Base-by-base conservation (phyloP, 2,797 vertebrate species). In the Pyrocephalus nanus region DNA sequence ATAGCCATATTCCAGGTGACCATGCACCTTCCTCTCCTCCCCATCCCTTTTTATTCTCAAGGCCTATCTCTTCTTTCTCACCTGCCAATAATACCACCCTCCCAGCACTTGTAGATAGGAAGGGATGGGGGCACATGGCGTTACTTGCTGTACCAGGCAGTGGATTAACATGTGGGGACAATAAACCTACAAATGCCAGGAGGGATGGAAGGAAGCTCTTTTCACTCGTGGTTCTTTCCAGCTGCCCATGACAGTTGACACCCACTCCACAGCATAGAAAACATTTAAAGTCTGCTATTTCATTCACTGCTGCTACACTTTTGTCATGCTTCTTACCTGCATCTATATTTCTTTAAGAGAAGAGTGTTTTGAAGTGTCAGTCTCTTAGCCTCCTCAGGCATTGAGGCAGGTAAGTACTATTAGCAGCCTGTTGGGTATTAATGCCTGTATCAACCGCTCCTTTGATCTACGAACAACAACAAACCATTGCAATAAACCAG, bases 391-490 rank as follows among this genome's bases (percentile, higher is more conserved):
- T 78, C 66, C 88, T 62, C 34, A 15, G 54, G 86, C 88, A 91
- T 45, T 11, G 42, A 91, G 58, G 55, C 64, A 90, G 54, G 47
- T 20, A 86, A 40, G 50, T 30, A 20, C 76, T 29, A 71, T 61
- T 62, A 70, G 55, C 29, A 87, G 45, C 13, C 81, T 55, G 53
- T 48, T 0, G 0, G 53, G 61, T 64, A 75, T 55, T 64, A 84
- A 77, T 36, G 58, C 54, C 66, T 70, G 7, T 42, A 94, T 73
- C 80, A 93, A 57, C 51, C 43, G 25, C 21, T 69, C 38, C 36
- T 95, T 93, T 92, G 61, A 92, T 90, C 88, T 61, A 66, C 1
- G 2, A 76, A 47, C 29, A 90, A 67, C 73, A 90, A 75, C 80
- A 89, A 92, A 92, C 71, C 53, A 86, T 7, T 53, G 30, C 88